Percentiles rank a stretch among this genome's conserved stretches.
phyloP scores from a whole-genome alignment of 2,797 vertebrate genomes.

The Agapornis canus region DNA sequence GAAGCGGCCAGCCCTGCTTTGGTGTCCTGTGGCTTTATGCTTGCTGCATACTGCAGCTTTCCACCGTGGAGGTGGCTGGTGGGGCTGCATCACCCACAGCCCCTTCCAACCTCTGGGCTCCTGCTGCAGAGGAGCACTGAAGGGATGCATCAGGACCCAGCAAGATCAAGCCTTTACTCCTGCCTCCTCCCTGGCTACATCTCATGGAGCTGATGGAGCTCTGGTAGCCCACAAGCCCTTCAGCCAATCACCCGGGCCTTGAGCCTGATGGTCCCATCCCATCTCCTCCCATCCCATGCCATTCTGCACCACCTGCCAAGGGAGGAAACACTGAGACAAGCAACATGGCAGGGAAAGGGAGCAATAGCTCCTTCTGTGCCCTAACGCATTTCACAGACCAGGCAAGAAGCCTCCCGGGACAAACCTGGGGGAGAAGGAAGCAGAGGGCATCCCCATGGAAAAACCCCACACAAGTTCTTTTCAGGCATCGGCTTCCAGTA shows the following conservation, averaged over 20 bases:
- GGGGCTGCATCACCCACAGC: background rate
- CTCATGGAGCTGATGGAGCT: rapidly evolving
- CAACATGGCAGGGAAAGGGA: background rate
- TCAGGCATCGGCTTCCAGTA: slow-evolving; percentile 63
- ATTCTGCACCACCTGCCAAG: background rate
- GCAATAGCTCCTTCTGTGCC: background rate
- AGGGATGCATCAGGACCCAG: background rate
- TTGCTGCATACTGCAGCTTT: background rate
- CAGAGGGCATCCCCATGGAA: slow-evolving; percentile 31
- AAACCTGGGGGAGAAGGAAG: background rate
- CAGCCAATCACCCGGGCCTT: background rate
- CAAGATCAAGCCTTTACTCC: background rate
- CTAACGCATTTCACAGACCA: background rate
- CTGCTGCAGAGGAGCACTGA: background rate
- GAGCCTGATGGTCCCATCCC: background rate
- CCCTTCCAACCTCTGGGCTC: background rate
- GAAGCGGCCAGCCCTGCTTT: background rate
- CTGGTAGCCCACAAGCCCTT: background rate
- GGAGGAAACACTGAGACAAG: background rate
- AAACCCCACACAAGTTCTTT: slow-evolving; percentile 60
- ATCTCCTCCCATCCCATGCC: background rate
- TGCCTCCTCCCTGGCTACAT: background rate
- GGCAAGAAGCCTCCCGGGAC: background rate
- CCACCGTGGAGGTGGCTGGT: rapidly evolving
- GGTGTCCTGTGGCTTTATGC: background rate